Conservation (phyloP, 2,113 vertebrate species). For the Mirza zaza region DNA sequence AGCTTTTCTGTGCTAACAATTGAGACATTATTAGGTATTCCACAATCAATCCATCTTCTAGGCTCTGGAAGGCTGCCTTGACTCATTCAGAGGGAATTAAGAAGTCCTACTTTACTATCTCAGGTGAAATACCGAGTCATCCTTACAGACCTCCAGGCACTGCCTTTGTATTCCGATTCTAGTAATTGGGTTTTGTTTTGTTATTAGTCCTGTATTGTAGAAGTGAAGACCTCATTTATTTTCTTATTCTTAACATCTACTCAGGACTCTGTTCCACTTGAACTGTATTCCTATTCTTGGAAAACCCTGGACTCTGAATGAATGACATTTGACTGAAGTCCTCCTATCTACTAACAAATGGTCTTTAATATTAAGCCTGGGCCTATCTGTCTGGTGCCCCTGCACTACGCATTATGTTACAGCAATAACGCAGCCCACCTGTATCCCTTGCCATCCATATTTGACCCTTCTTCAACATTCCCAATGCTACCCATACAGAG, state of each 20-base stretch:
- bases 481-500: not conserved
- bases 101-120: not conserved
- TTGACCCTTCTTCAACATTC: not conserved
- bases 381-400: not conserved
- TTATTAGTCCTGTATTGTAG: not conserved
- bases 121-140: not conserved
- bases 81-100: not conserved
- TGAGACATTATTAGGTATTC: not conserved
- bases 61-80: not conserved
- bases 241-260: not conserved
- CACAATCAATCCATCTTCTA: fast-evolving
- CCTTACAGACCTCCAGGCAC: not conserved
- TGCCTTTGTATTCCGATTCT: not conserved
- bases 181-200: not conserved
- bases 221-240: not conserved
- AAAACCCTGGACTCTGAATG: not conserved
- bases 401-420: not conserved
- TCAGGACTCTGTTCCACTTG: too few relatives aligned
- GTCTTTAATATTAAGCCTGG: not conserved
- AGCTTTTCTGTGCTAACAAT: not conserved
- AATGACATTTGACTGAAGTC: not conserved
- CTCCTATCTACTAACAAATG: not conserved
- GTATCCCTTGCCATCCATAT: not conserved
- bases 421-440: too few relatives aligned
- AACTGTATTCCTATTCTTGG: not conserved